Evolutionary conservation across 2,888 invertebrate genomes (phyloP), one percentile per base, ranked within the genome.

Genomic region (Amblyjoppa fuscipennis): DNA sequence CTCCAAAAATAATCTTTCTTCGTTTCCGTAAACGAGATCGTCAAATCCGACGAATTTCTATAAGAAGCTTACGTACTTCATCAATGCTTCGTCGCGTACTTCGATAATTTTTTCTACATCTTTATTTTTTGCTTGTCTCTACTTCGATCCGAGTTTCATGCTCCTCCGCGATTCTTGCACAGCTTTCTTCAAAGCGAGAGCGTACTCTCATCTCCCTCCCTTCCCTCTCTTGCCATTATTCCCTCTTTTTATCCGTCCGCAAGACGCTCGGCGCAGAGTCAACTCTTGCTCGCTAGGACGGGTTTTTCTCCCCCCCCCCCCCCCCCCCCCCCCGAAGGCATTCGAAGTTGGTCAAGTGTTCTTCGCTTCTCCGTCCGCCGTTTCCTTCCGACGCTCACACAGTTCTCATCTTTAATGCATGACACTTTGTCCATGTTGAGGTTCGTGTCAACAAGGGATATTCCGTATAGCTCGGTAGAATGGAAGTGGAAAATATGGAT

Each of bases 401-500:
- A 45, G 61, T 74, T 28, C 85, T 87, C 87, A 85, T 87, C 83
- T 87, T 87, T 87, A 87, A 87, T 87, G 82, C 85, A 87, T 82
- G 74, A 66, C 78, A 84, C 75, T 76, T 74, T 53, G 61, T 31
- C 81, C 85, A 53, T 73, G 56, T 69, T 77, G 81, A 70, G 59
- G 64, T 84, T 70, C 81, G 79, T 83, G 87, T 83, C 83, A 85
- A 85, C 85, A 85, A 79, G 83, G 73, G 79, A 64, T 84, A 87
- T 87, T 87, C 82, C 78, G 75, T 69, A 73, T 25, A 66, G 64
- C 64, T 31, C 4, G 28, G n/a, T 11, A 34, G 31, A 41, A 38
- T 75, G 61, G 80, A 25, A 81, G 77, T 53, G 53, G 78, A 73
- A 85, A 85, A 85, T 83, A 81, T 83, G 82, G 78, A 79, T 79